phyloP scores from a whole-genome alignment of 1,140 invertebrate genomes.

The Diorhabda carinulata region DNA sequence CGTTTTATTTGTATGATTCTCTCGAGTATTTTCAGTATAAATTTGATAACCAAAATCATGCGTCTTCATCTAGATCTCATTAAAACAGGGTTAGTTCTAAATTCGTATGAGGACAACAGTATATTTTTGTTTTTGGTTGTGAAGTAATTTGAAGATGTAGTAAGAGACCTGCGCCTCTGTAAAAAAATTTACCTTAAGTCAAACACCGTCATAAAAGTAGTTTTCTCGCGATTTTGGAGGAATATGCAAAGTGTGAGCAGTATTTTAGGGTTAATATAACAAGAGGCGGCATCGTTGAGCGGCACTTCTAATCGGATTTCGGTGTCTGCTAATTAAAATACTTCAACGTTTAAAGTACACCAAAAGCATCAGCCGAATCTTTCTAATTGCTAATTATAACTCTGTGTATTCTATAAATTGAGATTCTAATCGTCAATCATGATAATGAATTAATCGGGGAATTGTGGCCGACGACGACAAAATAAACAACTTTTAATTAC shows the following conservation, averaged over 20 bases:
- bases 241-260: slow-evolving; percentile 42
- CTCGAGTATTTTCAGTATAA: too few relatives aligned
- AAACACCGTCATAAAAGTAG: slow-evolving; percentile 22
- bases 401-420: slow-evolving; percentile 49
- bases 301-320: slow-evolving; percentile 45
- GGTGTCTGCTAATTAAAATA: slow-evolving; percentile 46
- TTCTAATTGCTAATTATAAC: slow-evolving; percentile 48
- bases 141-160: too few relatives aligned
- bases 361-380: slow-evolving; percentile 36
- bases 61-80: too few relatives aligned
- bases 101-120: too few relatives aligned
- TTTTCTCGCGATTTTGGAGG: slow-evolving; percentile 30
- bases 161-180: too few relatives aligned
- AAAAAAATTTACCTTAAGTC: slow-evolving; percentile 20
- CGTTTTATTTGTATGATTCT: too few relatives aligned
- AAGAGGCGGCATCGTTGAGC: slow-evolving; percentile 22
- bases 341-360: slow-evolving; percentile 38
- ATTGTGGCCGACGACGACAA: slow-evolving; percentile 35
- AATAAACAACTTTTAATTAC: slow-evolving; percentile 45
- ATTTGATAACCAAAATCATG: too few relatives aligned
- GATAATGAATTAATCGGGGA: slow-evolving; percentile 48
- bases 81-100: too few relatives aligned
- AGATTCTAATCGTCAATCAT: slow-evolving; percentile 48
- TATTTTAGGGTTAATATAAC: slow-evolving; percentile 42
- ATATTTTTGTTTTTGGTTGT: too few relatives aligned